phyloP scores from a whole-genome alignment of 2,888 invertebrate genomes.

The Spisula solida region DNA sequence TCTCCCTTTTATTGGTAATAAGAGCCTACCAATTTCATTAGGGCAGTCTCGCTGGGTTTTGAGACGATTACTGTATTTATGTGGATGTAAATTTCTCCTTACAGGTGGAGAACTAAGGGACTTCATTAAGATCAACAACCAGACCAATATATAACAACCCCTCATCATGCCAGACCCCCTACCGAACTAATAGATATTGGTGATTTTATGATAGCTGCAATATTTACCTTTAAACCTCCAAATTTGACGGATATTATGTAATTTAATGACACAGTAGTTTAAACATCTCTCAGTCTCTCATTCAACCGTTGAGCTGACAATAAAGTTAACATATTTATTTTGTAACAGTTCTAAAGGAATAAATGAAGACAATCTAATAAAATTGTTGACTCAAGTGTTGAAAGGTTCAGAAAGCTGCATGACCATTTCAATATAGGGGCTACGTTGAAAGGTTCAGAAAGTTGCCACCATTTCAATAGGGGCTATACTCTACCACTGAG shows the following conservation, averaged over 20 bases:
- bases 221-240: constrained; percentile 27
- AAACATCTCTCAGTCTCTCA: not conserved
- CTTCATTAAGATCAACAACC: not conserved
- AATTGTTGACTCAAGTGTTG: not conserved
- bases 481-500: not conserved
- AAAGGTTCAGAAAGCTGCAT: not conserved
- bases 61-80: constrained; percentile 44
- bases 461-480: not conserved
- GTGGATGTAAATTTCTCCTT: constrained; percentile 28
- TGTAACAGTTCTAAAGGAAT: not conserved
- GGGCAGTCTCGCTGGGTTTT: constrained; percentile 21
- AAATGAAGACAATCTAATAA: not conserved
- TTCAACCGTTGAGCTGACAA: not conserved
- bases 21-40: constrained; percentile 16
- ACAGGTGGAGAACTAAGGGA: constrained; percentile 19
- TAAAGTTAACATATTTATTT: not conserved
- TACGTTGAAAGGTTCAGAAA: constrained; percentile 15
- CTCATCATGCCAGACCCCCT: not conserved
- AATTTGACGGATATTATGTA: constrained; percentile 41
- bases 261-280: constrained; percentile 35
- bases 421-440: too few relatives aligned
- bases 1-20: not conserved
- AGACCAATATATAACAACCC: constrained; percentile 16
- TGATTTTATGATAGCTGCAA: constrained; percentile 33
- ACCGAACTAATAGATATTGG: constrained; percentile 33